phyloP scores from a whole-genome alignment of 2,797 vertebrate genomes.

The Scyliorhinus canicula region DNA sequence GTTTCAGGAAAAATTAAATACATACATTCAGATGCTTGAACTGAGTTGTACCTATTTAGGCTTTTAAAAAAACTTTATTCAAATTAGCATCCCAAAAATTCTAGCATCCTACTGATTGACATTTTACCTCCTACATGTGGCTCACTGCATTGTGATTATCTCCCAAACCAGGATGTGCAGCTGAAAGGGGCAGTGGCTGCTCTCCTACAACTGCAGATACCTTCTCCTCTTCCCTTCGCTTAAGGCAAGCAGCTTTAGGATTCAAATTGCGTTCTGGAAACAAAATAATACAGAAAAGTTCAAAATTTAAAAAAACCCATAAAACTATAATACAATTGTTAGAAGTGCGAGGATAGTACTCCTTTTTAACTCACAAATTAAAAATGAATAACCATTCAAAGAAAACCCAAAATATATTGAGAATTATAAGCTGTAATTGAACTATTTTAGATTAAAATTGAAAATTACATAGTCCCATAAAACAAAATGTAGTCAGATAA shows the following conservation, averaged over 20 bases:
- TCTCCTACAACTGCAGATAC: constrained; percentile 89
- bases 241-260: constrained; percentile 96
- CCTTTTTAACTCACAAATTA: not conserved
- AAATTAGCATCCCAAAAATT: too few relatives aligned
- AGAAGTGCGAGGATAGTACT: not conserved
- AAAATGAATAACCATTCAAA: not conserved
- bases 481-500: not conserved
- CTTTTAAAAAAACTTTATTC: not conserved
- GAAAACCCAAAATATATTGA: not conserved
- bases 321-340: not conserved
- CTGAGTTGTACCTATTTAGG: not conserved
- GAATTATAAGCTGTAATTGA: not conserved
- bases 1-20: too few relatives aligned
- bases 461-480: not conserved
- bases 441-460: not conserved
- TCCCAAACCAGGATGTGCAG: constrained; percentile 79
- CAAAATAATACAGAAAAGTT: constrained; percentile 39
- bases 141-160: constrained; percentile 90
- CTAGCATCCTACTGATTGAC: not conserved
- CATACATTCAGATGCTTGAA: not conserved
- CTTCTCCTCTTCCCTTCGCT: constrained; percentile 95
- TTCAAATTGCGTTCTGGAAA: constrained; percentile 90
- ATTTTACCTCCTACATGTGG: constrained; percentile 72
- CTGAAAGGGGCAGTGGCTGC: constrained; percentile 85
- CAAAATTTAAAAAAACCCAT: not conserved